phyloP scores from a whole-genome alignment of 2,797 vertebrate species.

The Diplodus sargus region DNA sequence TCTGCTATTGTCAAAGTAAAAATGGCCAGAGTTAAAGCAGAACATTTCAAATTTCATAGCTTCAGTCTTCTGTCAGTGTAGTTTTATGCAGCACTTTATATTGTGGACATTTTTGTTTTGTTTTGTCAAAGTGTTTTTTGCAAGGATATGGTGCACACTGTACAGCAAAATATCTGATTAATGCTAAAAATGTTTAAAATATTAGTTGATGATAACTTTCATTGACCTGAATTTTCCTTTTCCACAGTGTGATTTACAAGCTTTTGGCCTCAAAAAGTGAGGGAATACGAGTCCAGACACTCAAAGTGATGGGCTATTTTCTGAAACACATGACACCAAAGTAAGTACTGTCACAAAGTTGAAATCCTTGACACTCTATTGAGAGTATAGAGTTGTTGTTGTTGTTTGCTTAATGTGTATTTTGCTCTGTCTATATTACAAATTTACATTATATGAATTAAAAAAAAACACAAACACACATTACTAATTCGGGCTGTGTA shows the following conservation, averaged over 20 bases:
- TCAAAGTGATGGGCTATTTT: slow-evolving; percentile 98
- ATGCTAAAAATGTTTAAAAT: not conserved
- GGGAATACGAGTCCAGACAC: slow-evolving; percentile 95
- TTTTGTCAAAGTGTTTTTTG: not conserved
- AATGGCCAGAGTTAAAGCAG: not conserved
- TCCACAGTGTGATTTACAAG: slow-evolving; percentile 93
- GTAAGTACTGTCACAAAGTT: slow-evolving; percentile 71
- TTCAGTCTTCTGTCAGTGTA: not conserved
- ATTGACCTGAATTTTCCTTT: too few relatives aligned
- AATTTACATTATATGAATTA: not conserved
- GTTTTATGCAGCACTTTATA: not conserved
- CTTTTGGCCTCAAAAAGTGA: slow-evolving; percentile 95
- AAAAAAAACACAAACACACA: not conserved
- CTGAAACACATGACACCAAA: slow-evolving; percentile 87
- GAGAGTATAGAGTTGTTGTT: not conserved
- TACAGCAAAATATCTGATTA: not conserved
- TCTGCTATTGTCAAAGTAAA: not conserved
- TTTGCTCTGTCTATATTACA: not conserved
- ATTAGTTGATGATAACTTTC: not conserved
- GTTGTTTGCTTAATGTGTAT: not conserved
- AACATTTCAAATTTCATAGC: not conserved
- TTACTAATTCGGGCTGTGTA: not conserved
- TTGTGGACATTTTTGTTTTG: not conserved
- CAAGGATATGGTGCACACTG: not conserved
- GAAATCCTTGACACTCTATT: not conserved